Evolutionary conservation across 2,113 vertebrate genomes (phyloP), one percentile per base, ranked within the genome.

Genomic region (Dasyprocta punctata): DNA sequence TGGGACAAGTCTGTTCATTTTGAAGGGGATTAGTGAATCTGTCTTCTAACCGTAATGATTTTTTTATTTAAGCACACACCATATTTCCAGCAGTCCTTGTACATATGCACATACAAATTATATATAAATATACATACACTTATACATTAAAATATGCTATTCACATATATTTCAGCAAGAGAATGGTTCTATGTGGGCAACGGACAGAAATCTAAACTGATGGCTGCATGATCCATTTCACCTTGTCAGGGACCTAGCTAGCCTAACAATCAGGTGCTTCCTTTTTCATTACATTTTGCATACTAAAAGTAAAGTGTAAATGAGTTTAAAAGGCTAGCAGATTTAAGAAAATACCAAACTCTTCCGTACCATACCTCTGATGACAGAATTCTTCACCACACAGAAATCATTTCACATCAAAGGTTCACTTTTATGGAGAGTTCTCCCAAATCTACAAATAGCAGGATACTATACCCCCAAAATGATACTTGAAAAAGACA

Each of bases 291-390:
- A 44, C 28, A 85, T 41, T 77, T 5, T 71, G 44, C 52, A 58
- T 49, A 17, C 36, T 44, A 92, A 92, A 94, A 94, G 52, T 63
- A 38, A 86, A 93, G 90, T 93, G 65, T 26, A 94, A 97, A 93
- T 65, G 12, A 52, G 83, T 78, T 95, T 75, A 33, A 69, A 65
- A 80, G 85, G 9, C 20, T 44, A 78, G 92, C 9, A 38, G 75
- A 58, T 54, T 86, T 93, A 44, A 84, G 44, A 95, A 69, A 89
- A 94, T 24, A 86, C 26, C 11, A 5, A 38, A 54, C 81, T 88
- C 75, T 54, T 58, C 20, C 49, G 78, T n/a, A 12, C 10, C 38
- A 13, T 49, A n/a, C n/a, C 47, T 85, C 49, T 84, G 36, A 71
- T 94, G 78, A 89, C 19, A 90, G 80, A 86, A 96, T 81, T 90